These are phyloP conservation scores for Cylindroiulus punctatus DNA, from an alignment of 2,888 invertebrate genomes.

Conservation along the genomic window DNA sequence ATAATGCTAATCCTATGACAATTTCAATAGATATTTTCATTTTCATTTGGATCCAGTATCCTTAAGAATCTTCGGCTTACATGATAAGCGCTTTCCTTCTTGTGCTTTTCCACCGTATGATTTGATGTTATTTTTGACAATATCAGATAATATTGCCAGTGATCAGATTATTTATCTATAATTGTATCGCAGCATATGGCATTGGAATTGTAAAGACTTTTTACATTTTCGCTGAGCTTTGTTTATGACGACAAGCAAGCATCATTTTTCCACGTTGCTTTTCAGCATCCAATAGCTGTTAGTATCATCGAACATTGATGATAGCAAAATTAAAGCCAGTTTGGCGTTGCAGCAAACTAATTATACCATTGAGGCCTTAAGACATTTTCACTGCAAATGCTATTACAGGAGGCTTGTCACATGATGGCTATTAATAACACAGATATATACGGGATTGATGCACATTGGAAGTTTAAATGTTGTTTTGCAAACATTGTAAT, in stretches of 20 bases:
- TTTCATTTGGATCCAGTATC: not conserved
- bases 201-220: not conserved
- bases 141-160: not conserved
- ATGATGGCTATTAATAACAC: no score
- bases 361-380: no score
- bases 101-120: not conserved
- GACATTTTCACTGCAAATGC: no score
- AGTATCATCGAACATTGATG: no score
- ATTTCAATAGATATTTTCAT: not conserved
- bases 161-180: not conserved
- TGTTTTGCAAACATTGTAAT: no score
- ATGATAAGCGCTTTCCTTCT: not conserved
- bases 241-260: not conserved
- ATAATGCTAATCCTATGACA: conserved; percentile 12
- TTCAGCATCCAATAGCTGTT: not conserved
- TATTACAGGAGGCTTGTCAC: no score
- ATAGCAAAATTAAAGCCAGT: no score
- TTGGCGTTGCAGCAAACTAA: no score
- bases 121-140: not conserved
- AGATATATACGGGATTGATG: no score
- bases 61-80: not conserved
- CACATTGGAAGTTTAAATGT: no score
- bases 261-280: not conserved
- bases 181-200: not conserved
- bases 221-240: not conserved